Conservation (phyloP, 2,797 vertebrate genomes). For the Chiroxiphia lanceolata region DNA sequence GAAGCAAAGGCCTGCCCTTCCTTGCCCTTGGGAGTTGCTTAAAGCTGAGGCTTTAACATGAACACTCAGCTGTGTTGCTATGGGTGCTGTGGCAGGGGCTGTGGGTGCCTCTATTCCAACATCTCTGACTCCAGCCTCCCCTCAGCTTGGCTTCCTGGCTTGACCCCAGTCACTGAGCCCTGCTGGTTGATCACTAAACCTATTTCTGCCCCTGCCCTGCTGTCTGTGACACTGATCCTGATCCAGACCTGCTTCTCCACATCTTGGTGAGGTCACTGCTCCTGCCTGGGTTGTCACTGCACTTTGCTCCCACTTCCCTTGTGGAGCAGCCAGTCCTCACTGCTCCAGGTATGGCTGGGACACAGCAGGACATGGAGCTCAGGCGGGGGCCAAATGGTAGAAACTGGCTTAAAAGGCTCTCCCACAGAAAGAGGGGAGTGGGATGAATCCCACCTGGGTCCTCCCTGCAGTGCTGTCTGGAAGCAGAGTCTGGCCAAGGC, state of each 20-base stretch:
- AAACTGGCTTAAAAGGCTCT: not conserved
- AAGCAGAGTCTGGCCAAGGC: not conserved
- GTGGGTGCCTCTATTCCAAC: not conserved
- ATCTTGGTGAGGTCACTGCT: not conserved
- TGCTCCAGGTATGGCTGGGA: not conserved
- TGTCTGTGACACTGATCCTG: not conserved
- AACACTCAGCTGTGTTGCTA: not conserved
- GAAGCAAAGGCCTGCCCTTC: not conserved
- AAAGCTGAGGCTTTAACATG: not conserved
- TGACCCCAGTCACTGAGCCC: not conserved
- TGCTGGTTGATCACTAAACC: not conserved
- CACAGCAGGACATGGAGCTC: not conserved
- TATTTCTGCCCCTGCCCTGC: not conserved
- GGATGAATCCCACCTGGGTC: not conserved
- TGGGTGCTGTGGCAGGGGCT: too few relatives aligned
- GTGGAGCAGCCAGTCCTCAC: rapidly evolving
- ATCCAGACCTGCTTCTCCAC: not conserved
- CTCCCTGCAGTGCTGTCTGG: not conserved
- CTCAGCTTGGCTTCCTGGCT: not conserved
- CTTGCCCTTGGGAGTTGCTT: not conserved
- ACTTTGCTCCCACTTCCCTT: not conserved
- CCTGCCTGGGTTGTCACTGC: not conserved
- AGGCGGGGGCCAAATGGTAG: not conserved
- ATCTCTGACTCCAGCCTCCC: not conserved
- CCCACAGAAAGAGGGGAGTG: not conserved